Base-by-base conservation (phyloP, 1,140 invertebrate genomes). In the Drosophila subpulchrella region DNA sequence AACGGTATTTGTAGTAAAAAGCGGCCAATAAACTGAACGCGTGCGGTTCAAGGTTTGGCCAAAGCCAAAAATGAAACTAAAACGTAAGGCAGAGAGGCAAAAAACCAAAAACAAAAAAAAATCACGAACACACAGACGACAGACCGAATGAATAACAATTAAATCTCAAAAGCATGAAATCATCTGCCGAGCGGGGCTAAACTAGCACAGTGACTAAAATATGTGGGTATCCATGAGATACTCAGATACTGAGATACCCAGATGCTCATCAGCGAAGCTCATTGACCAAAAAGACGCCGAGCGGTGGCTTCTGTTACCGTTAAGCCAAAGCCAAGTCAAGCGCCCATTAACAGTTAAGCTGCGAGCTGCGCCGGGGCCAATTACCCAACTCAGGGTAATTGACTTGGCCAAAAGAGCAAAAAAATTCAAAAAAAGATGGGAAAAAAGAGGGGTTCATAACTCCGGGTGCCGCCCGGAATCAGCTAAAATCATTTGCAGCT, bases 1-100 rank as follows among this genome's bases (percentile, higher is more conserved):
- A 91, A 91, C 89, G 89, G 89, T 91, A 91, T 91, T 91, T 78
- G 89, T 91, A 89, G 89, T 91, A 91, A 89, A 91, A 91, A 84
- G 84, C 89, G 89, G 89, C 89, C 89, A 91, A 91, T 91, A 91
- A 91, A 91, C 89, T 91, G 76, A 89, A 71, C 75, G 84, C 81
- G 79, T 78, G 74, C 89, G 89, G 89, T 91, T 91, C 89, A 91
- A 91, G 89, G 89, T 89, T 90, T 91, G 76, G 84, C 83, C 81
- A 91, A 86, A 90, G 68, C 86, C 75, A 90, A 78, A 72, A 81
- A 90, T 55, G 71, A 89, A 88, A 88, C 83, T 88, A 88, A 78
- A 77, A 77, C 75, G 65, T 68, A 70, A 54, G 55, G 66, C 74
- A 75, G 34, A 76, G 34, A 75, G 75, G 58, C 55, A 57, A 56